Conservation (phyloP, 2,797 vertebrate genomes). For the Anas bahamensis region DNA sequence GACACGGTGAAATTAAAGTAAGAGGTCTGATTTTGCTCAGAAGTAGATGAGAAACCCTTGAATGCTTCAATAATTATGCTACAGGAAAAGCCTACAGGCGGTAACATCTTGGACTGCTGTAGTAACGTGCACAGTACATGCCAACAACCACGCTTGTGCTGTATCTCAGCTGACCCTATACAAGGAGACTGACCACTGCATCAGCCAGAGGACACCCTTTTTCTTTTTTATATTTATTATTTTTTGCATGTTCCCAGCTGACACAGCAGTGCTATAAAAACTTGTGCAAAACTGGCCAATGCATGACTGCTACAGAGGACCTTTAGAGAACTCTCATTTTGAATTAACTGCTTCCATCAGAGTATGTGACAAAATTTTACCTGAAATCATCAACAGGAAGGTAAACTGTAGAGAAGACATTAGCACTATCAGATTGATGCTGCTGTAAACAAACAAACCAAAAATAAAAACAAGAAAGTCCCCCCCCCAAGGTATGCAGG, state of each 20-base stretch:
- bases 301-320: not conserved
- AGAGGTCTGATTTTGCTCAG: not conserved
- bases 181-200: not conserved
- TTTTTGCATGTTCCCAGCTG: not conserved
- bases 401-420: not conserved
- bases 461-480: not conserved
- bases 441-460: not conserved
- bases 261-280: not conserved
- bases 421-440: not conserved
- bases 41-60: not conserved
- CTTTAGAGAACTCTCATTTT: not conserved
- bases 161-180: not conserved
- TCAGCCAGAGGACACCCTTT: not conserved
- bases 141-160: not conserved
- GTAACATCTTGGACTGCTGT: not conserved
- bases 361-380: not conserved
- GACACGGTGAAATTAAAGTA: not conserved
- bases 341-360: not conserved
- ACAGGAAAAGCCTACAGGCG: not conserved
- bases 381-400: not conserved
- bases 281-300: not conserved
- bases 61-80: not conserved
- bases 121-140: not conserved
- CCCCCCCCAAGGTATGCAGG: not conserved
- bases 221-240: no score